Evolutionary conservation across 2,113 vertebrate species (phyloP), one percentile per base, ranked within the genome.

Genomic region (Caranx ignobilis): DNA sequence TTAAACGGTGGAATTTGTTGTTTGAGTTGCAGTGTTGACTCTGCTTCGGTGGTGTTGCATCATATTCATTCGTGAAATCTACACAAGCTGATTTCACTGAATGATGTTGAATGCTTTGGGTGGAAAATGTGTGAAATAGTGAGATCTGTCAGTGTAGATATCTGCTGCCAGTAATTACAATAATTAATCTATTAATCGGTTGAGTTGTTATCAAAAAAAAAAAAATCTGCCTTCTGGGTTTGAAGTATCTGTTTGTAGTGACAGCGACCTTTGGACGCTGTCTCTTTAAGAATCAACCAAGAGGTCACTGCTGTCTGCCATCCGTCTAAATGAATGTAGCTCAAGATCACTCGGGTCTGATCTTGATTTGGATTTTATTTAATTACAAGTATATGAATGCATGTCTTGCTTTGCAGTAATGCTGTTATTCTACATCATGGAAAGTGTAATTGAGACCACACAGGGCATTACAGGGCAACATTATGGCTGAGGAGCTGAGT

Each of bases 341-440:
- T 76, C 61, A 69, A 72, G 79, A 88, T 93, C 86, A 84, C 84
- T 91, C 52, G 84, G 74, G 83, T 86, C 77, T 39, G 65, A 84
- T 91, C 83, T 85, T 81, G 91, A 94, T 92, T 93, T 82, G 89
- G 75, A 78, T 88, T 91, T 92, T 73, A 91, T 94, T 92, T 88
- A 89, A 91, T 95, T 93, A 91, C 74, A 16, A 91, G 77, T 93
- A 91, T 92, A 91, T 92, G 93, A 94, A 93, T 93, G 87, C 92
- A 87, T 86, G 87, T 91, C 87, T 83, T 90, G 88, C 83, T 89
- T 86, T 68, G 89, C 86, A 41, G 88, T 94, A 94, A 95, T 93
- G 88, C 88, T 92, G 90, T 94, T 94, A 93, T 91, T 92, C 82
- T 78, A 92, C 88, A 93, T 94, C 92, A 91, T 79, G 91, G 88